Percentiles rank a stretch among this genome's conserved stretches.
phyloP scores from a whole-genome alignment of 2,888 invertebrate genomes.

The Anticlea derivata region DNA sequence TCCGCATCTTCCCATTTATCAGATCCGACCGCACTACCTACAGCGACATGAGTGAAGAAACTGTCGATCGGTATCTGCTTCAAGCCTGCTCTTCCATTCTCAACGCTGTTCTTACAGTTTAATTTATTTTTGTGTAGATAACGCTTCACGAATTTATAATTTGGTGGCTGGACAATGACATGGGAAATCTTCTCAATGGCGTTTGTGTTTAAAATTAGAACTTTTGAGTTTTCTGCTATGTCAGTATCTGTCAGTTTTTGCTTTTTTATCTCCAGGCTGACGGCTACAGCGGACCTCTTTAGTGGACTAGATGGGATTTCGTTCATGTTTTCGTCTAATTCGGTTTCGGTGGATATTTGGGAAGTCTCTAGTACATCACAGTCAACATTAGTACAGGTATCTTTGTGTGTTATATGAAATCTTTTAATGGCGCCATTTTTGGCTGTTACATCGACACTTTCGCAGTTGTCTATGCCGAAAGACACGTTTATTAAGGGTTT shows the following conservation, averaged over 20 bases:
- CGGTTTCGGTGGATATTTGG: slow-evolving; percentile 48
- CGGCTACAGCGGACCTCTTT: slow-evolving; percentile 59
- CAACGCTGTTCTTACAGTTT: slow-evolving; percentile 45
- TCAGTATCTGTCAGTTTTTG: slow-evolving; percentile 55
- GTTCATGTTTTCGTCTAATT: slow-evolving; percentile 52
- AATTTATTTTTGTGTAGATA: slow-evolving; percentile 60
- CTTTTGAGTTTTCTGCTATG: slow-evolving; percentile 60
- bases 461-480: slow-evolving; percentile 57
- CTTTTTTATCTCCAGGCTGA: slow-evolving; percentile 75
- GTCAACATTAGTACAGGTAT: slow-evolving; percentile 52
- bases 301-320: slow-evolving; percentile 40
- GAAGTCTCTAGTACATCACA: slow-evolving; percentile 60
- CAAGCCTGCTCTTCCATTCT: slow-evolving; percentile 57
- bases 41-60: slow-evolving; percentile 53
- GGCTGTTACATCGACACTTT: slow-evolving; percentile 55
- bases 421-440: slow-evolving; percentile 58
- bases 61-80: slow-evolving; percentile 62
- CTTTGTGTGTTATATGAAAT: slow-evolving; percentile 46
- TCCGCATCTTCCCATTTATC: slow-evolving; percentile 50
- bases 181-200: slow-evolving; percentile 72
- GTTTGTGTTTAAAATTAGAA: slow-evolving; percentile 80
- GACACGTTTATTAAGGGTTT: slow-evolving; percentile 53
- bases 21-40: slow-evolving; percentile 18
- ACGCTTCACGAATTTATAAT: slow-evolving; percentile 74
- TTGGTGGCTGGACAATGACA: slow-evolving; percentile 78